Conservation (phyloP, 2,113 vertebrate genomes). For the Synodontis membranacea region DNA sequence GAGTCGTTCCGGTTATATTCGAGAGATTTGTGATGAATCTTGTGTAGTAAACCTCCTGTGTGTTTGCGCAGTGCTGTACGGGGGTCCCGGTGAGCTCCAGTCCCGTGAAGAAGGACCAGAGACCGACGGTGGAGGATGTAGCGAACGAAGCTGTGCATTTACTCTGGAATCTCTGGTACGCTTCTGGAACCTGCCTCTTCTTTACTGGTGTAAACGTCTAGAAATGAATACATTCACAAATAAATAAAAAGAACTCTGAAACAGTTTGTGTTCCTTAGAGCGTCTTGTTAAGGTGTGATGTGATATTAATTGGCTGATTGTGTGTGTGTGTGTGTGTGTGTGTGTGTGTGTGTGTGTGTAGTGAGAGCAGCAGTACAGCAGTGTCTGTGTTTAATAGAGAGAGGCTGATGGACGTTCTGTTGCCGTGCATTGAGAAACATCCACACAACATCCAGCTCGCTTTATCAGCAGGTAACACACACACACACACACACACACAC, state of each 20-base stretch:
- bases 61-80: slow-evolving; percentile 75
- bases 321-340: slow-evolving; percentile 8
- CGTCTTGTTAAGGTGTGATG: neutral
- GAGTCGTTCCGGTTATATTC: no score
- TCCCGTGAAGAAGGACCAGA: slow-evolving; percentile 67
- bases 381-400: slow-evolving; percentile 88
- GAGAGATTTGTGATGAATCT: no score
- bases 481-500: neutral
- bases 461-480: slow-evolving; percentile 84
- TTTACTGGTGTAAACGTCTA: neutral
- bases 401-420: slow-evolving; percentile 82
- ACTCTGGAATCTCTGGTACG: slow-evolving; percentile 94
- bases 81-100: slow-evolving; percentile 73
- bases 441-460: slow-evolving; percentile 83
- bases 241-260: no score
- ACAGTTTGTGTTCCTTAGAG: neutral
- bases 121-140: slow-evolving; percentile 80
- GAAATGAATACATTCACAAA: no score
- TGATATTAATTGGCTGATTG: neutral
- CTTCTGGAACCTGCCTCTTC: neutral
- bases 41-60: no score
- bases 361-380: slow-evolving; percentile 89
- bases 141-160: slow-evolving; percentile 90
- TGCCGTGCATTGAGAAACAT: slow-evolving; percentile 85
- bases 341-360: slow-evolving; percentile 58